A percentile compares a stretch with the other conserved stretches of the same genome.
Evolutionary conservation across 2,113 vertebrate genomes (phyloP).

Genomic region (Anguilla japonica): DNA sequence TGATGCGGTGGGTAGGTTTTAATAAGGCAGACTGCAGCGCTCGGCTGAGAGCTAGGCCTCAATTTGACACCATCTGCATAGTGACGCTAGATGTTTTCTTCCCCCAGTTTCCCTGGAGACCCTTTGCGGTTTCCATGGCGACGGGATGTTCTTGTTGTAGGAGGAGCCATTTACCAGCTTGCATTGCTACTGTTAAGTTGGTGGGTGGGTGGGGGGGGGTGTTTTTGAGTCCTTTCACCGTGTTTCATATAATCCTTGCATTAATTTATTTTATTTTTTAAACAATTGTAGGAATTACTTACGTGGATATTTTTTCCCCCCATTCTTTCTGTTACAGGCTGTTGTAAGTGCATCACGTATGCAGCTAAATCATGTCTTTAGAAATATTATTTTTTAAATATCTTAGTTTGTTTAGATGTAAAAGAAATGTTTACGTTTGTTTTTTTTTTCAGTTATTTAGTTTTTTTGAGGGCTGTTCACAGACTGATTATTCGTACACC

Average conservation of each 20-base stretch:
- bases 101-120: conserved; percentile 54
- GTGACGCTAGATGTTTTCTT: conserved; percentile 46
- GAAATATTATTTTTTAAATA: background rate
- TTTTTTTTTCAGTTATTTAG: background rate
- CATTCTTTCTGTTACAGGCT: too few relatives aligned
- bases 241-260: conserved; percentile 3
- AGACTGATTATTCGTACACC: background rate
- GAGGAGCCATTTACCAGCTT: conserved; percentile 34
- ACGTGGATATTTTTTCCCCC: background rate
- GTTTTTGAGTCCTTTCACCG: background rate
- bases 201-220: background rate
- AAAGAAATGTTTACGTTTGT: background rate
- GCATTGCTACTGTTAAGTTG: conserved; percentile 32
- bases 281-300: background rate
- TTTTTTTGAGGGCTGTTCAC: background rate
- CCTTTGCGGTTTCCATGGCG: conserved; percentile 51
- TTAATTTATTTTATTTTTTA: conserved; percentile 18
- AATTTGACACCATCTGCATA: conserved; percentile 50
- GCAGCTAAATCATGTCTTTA: background rate
- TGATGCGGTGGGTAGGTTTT: conserved; percentile 41
- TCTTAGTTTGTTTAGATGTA: background rate
- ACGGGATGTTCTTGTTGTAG: conserved; percentile 45
- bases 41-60: conserved; percentile 34
- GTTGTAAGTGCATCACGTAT: background rate
- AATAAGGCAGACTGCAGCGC: conserved; percentile 35